Conservation (phyloP, 2,888 invertebrate species). For the Tortricodes alternella region DNA sequence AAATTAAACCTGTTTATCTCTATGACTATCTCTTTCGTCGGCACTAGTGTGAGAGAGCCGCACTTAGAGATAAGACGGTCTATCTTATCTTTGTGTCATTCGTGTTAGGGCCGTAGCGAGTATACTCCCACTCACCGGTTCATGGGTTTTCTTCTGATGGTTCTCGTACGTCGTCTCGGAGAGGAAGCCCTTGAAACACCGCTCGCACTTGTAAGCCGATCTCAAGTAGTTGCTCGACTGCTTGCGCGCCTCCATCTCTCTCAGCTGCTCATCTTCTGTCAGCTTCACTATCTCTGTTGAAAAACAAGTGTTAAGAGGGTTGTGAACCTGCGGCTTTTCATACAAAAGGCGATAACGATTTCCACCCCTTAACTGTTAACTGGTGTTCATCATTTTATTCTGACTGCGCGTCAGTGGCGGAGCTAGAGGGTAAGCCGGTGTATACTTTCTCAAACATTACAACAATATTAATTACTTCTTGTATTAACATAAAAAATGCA, state of each 20-base stretch:
- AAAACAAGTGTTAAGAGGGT: background rate
- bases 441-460: too few relatives aligned
- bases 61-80: too few relatives aligned
- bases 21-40: too few relatives aligned
- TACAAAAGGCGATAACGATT: background rate
- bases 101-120: background rate
- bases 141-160: constrained; percentile 23
- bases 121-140: constrained; percentile 1
- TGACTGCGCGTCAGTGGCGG: too few relatives aligned
- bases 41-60: too few relatives aligned
- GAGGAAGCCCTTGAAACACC: constrained; percentile 23
- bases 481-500: too few relatives aligned
- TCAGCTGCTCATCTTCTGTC: constrained; percentile 18
- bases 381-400: too few relatives aligned
- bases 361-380: too few relatives aligned
- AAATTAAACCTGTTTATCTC: too few relatives aligned
- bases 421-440: too few relatives aligned
- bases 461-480: too few relatives aligned
- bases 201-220: constrained; percentile 24
- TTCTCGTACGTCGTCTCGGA: constrained; percentile 26
- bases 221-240: constrained; percentile 24
- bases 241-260: constrained; percentile 17
- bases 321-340: background rate
- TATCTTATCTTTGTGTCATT: too few relatives aligned
- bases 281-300: constrained; percentile 20